Evolutionary conservation across 2,888 invertebrate genomes (phyloP).

Genomic region (Pilophorus perplexus): DNA sequence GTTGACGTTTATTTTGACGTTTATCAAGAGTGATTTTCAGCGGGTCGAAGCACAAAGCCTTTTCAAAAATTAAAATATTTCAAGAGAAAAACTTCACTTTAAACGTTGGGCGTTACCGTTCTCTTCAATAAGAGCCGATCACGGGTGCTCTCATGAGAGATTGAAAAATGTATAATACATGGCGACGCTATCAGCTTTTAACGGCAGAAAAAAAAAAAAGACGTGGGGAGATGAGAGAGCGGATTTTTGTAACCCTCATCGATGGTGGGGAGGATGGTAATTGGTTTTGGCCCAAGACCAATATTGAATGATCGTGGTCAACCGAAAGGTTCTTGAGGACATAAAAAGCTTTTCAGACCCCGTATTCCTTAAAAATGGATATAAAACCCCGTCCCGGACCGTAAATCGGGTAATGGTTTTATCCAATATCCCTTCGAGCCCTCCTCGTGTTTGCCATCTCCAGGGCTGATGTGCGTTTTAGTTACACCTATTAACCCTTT

Average conservation of each 20-base stretch:
- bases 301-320: constrained; percentile 14
- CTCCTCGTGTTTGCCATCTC: background rate
- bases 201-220: too few species aligned
- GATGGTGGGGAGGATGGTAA: too few species aligned
- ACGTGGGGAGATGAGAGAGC: too few species aligned
- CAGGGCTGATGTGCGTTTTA: background rate
- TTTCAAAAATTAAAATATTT: too few species aligned
- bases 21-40: too few species aligned
- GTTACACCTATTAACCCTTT: constrained; percentile 10
- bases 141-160: too few species aligned
- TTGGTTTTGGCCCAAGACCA: constrained; percentile 9
- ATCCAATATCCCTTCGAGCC: constrained; percentile 19
- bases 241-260: background rate
- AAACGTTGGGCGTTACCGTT: too few species aligned
- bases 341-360: constrained; percentile 6
- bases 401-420: constrained; percentile 9
- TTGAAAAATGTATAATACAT: background rate
- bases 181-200: too few species aligned
- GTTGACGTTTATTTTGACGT: too few species aligned
- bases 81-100: too few species aligned
- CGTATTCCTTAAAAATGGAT: constrained; percentile 13
- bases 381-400: background rate
- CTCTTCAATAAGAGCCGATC: too few species aligned
- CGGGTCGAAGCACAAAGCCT: too few species aligned
- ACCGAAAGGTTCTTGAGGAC: constrained; percentile 15